phyloP scores from a whole-genome alignment of 92 coral and sea anemone genomes.

The Nematostella vectensis region DNA sequence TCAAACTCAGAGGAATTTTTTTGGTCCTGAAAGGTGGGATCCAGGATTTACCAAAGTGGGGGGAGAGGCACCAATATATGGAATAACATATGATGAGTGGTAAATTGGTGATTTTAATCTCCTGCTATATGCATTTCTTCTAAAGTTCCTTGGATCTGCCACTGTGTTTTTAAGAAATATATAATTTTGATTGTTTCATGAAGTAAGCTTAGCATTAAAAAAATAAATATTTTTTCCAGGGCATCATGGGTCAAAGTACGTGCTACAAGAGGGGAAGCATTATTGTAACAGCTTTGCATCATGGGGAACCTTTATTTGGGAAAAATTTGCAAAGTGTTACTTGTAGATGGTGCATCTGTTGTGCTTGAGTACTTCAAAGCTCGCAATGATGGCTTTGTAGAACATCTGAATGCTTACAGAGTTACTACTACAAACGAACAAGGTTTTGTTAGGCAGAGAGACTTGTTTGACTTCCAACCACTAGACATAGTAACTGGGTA shows the following conservation, averaged over 20 bases:
- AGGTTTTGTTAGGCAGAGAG: constrained; percentile 24
- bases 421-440: constrained; percentile 16
- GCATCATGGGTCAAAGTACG: constrained; percentile 49
- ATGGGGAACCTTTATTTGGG: constrained; percentile 42
- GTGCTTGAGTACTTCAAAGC: constrained; percentile 23
- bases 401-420: constrained; percentile 55
- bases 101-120: neutral
- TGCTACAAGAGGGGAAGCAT: constrained; percentile 18
- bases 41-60: no score
- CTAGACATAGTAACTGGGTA: constrained; percentile 43
- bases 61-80: no score
- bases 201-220: no score
- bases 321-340: constrained; percentile 18
- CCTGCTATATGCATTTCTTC: no score
- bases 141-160: no score
- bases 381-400: constrained; percentile 19
- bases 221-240: constrained; percentile 17
- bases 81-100: neutral
- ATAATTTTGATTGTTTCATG: neutral
- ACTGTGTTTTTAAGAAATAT: no score
- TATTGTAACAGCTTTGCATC: constrained; percentile 15
- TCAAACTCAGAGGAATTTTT: no score
- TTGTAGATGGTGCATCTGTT: constrained; percentile 26
- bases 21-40: no score
- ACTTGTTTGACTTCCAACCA: constrained; percentile 47